Evolutionary conservation across 2,797 vertebrate genomes (phyloP), one percentile per base, ranked within the genome.

Genomic region (Neosilurus hyrtlii): DNA sequence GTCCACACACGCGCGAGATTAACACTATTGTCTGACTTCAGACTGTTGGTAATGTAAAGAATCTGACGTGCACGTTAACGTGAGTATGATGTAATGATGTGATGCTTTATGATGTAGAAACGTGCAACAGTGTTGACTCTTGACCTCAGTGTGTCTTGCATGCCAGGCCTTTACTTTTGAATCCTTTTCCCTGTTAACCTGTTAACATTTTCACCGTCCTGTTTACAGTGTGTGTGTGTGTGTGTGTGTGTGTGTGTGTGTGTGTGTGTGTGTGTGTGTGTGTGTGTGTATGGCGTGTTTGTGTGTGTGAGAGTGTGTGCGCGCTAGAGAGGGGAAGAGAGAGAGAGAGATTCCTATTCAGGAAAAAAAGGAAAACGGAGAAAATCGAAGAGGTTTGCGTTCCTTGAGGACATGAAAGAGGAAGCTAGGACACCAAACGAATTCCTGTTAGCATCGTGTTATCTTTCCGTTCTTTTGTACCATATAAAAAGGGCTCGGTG

Each of bases 401-500:
- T 91, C 92, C 91, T 93, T 93, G 91, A 84, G 70, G 74, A 20
- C 72, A 35, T 10, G 89, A 88, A 88, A 83, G 84, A 81, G 85
- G 89, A 67, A 70, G 91, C 89, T 91, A 90, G 89, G 84, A 87
- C 86, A 90, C 84, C 88, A 93, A 92, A 92, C 91, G 90, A 91
- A 76, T 30, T 20, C 52, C 52, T 49, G 10, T 54, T 0, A 26
- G 49, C 18, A 14, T 9, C 26, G 72, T 8, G 71, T 59, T 22
- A 0, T 61, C 14, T 49, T 56, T n/a, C 61, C 78, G 62, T 15
- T 68, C 59, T 71, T 65, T 82, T 11, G 26, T 26, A 63, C 30
- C 66, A 56, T 82, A 74, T 63, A 43, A 20, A 59, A 86, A 87
- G 83, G 79, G 81, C 85, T 87, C 72, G 15, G 84, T 86, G 87